Evolutionary conservation across 2,888 invertebrate species (phyloP).

Genomic region (Pterobdella sp.): DNA sequence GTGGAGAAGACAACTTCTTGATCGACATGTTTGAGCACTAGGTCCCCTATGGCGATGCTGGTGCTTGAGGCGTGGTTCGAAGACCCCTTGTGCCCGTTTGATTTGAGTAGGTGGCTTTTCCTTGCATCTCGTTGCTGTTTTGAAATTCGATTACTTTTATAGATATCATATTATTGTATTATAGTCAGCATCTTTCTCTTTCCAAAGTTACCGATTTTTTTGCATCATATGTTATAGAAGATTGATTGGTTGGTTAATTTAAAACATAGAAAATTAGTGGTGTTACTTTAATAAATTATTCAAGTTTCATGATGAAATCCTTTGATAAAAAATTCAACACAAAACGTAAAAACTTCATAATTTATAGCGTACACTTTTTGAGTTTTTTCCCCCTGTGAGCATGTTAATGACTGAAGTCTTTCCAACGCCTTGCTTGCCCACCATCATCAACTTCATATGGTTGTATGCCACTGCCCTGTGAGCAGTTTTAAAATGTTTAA

Average conservation of each 20-base stretch:
- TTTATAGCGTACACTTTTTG: conserved; percentile 41
- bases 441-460: conserved; percentile 80
- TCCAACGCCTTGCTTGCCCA: conserved; percentile 73
- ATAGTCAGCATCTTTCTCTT: too few relatives aligned
- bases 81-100: not conserved
- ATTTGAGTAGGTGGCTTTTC: not conserved
- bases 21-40: conserved; percentile 62
- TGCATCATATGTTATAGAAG: too few relatives aligned
- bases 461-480: conserved; percentile 76
- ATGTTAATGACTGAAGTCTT: conserved; percentile 87
- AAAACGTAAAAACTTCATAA: not conserved
- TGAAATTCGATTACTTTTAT: too few relatives aligned
- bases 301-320: too few relatives aligned
- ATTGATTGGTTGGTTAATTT: too few relatives aligned
- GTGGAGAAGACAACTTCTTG: conserved; percentile 59
- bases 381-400: conserved; percentile 63
- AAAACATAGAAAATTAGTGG: too few relatives aligned
- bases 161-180: too few relatives aligned
- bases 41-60: conserved; percentile 91
- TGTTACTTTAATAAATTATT: too few relatives aligned
- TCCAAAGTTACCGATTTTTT: too few relatives aligned
- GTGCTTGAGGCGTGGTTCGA: not conserved
- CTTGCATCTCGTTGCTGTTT: not conserved
- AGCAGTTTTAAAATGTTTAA: too few relatives aligned
- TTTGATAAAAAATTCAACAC: too few relatives aligned